Conservation (phyloP, 2,888 invertebrate genomes). For the Eupithecia inturbata region DNA sequence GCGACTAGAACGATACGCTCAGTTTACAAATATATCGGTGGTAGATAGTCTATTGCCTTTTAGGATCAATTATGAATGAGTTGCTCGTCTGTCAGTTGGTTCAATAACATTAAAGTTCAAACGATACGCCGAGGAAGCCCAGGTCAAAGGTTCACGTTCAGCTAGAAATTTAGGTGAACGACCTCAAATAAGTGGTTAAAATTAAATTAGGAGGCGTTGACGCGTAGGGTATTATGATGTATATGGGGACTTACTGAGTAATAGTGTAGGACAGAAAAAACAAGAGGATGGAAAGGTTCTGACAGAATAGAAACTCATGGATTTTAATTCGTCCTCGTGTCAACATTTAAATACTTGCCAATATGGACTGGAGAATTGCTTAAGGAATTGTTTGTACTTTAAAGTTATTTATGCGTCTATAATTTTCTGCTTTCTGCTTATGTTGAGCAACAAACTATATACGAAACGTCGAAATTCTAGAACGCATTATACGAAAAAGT, state of each 20-base stretch:
- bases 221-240: constrained; percentile 45
- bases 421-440: too few species aligned
- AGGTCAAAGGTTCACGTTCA: constrained; percentile 65
- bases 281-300: not conserved
- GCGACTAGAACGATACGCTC: not conserved
- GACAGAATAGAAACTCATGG: constrained; percentile 19
- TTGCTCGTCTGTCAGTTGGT: constrained; percentile 20
- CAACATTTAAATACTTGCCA: not conserved
- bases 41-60: not conserved
- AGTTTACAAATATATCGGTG: not conserved
- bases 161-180: constrained; percentile 57
- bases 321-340: not conserved
- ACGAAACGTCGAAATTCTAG: too few species aligned
- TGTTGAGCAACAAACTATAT: too few species aligned
- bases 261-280: constrained; percentile 18
- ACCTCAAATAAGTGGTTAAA: constrained; percentile 50
- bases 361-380: not conserved
- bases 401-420: too few species aligned
- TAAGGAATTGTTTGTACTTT: too few species aligned
- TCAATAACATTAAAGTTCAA: constrained; percentile 24
- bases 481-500: too few species aligned
- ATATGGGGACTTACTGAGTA: constrained; percentile 32
- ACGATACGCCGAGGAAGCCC: constrained; percentile 56
- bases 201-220: constrained; percentile 57
- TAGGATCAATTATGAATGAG: constrained; percentile 12